Evolutionary conservation across 1,140 invertebrate genomes (phyloP), one percentile per base, ranked within the genome.

Genomic region (Protaetia brevitarsis): DNA sequence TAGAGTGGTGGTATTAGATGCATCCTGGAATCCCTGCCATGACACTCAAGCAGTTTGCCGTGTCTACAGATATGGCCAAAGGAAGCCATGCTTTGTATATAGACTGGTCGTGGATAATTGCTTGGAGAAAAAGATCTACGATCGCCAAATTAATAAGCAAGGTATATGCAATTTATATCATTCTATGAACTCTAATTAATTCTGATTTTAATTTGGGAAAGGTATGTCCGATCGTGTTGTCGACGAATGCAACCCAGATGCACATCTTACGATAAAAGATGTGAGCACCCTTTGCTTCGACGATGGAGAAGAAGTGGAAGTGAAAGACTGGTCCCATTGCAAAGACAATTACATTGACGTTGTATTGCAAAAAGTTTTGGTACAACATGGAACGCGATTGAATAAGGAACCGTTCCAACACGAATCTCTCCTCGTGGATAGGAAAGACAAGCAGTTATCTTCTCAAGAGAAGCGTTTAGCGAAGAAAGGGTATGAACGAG

Each of bases 21-120:
- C 96, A 31, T 97, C 94, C 2, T 99, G 97, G 96, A 99, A 99
- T 82, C 97, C 97, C n/a, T 98, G 97, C 76, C 96, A 99, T 78
- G 97, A 99, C 77, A 97, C 96, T 1, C 97, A 99, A 80, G 97
- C 97, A 59, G 95, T 99, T 1, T 99, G 97, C 79, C 82, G 97
- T 73, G 95, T 99, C 31, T 99, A 98, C 78, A 86, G 95, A 78
- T 98, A 98, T 79, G 96, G 97, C 0, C 97, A 99, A 79, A 85
- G 87, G 68, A 98, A 97, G 77, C 91, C 89, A 0, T 97, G 95
- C 73, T 97, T 92, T 78, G 94, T 99, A 3, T 99, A 99, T 80
- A 87, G 97, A 56, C 85, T 99, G 36, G 95, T 99, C 1, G 97
- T 95, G 72, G 96, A 98, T 79, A 97, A 95, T 78, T 97, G 94